Base-by-base conservation (phyloP, 2,113 vertebrate genomes). In the Murina feae region DNA sequence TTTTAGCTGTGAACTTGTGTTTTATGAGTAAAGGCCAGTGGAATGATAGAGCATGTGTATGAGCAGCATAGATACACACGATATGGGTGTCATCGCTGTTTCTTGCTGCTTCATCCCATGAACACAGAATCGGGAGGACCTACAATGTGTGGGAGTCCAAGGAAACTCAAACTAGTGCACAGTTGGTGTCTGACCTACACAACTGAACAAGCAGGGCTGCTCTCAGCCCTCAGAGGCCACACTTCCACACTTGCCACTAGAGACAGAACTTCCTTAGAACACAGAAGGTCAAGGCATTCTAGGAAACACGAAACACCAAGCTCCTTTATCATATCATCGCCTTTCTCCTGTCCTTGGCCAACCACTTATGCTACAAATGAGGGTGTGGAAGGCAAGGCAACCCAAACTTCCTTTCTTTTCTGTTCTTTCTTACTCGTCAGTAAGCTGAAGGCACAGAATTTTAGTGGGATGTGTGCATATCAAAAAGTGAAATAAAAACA, bases 321-420 rank as follows among this genome's bases (percentile, higher is more conserved):
- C 13, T 47, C 11, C 5, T 13, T 72, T 9, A 32, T 63, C 5
- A 3, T 6, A 68, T 39, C 13, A 65, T 10, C 68, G 47, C 58
- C 74, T 66, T 60, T 21, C 21, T 58, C 66, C 47, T 66, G 4
- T 35, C 35, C 20, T 53, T 44, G 37, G 58, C 9, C 53, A 63
- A n/a, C 21, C 9, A 58, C 86, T 84, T 88, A 18, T 6, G 32
- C 83, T 78, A 47, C 78, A 93, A 86, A 49, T 28, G 35, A 95
- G 89, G 58, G 60, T 5, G 0, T 21, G 5, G 16, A 28, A 21
- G 68, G 18, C 63, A 47, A 66, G n/a, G 9, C 28, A 30, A 53
- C 7, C 1, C 9, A 20, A 12, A 49, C 12, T 5, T 39, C 42
- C 25, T 53, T 71, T 39, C 12, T 44, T 68, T 75, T 25, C 60